These are phyloP conservation scores for Parnassius glacialis DNA, from an alignment of 2,888 invertebrate species.

Conservation along the genomic window DNA sequence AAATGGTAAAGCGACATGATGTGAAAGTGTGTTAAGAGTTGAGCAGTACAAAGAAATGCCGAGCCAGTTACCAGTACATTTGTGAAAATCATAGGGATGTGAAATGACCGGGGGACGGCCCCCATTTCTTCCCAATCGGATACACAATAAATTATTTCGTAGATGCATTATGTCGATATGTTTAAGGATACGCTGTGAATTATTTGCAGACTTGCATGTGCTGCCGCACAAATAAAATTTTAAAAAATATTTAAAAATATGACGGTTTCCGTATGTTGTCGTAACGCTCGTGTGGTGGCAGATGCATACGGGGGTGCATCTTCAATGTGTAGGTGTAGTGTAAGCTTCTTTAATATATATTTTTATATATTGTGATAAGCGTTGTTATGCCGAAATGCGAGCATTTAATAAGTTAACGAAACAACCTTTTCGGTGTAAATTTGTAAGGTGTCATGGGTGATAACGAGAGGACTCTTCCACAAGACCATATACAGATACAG, in stretches of 20 bases:
- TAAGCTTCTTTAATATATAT: slow-evolving; percentile 80
- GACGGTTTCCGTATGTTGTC: slow-evolving; percentile 55
- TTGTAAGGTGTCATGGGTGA: slow-evolving; percentile 62
- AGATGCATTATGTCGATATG: slow-evolving; percentile 64
- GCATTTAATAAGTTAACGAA: slow-evolving; percentile 77
- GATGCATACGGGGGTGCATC: slow-evolving; percentile 74
- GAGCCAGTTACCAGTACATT: slow-evolving; percentile 71
- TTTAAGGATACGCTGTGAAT: slow-evolving; percentile 71
- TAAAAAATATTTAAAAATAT: slow-evolving; percentile 48
- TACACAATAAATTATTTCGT: slow-evolving; percentile 44
- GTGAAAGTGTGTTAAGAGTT: slow-evolving; percentile 40
- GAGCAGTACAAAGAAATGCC: slow-evolving; percentile 69
- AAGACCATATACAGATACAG: slow-evolving; percentile 1
- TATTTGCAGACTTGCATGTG: slow-evolving; percentile 72
- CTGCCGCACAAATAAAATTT: slow-evolving; percentile 73
- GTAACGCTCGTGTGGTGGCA: slow-evolving; percentile 73
- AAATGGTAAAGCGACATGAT: slow-evolving; percentile 43
- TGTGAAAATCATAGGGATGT: slow-evolving; percentile 32
- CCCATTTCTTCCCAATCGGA: slow-evolving; percentile 58
- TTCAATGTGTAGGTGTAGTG: slow-evolving; percentile 75
- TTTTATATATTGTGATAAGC: slow-evolving; percentile 81
- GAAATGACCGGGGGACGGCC: slow-evolving; percentile 38
- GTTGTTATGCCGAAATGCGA: slow-evolving; percentile 77
- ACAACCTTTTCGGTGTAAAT: slow-evolving; percentile 50
- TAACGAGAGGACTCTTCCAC: slow-evolving; percentile 40